A percentile compares a stretch with the other conserved stretches of the same genome.
These are phyloP conservation scores for Diarsia rubi DNA, from an alignment of 2,888 invertebrate species.

Conservation along the genomic window DNA sequence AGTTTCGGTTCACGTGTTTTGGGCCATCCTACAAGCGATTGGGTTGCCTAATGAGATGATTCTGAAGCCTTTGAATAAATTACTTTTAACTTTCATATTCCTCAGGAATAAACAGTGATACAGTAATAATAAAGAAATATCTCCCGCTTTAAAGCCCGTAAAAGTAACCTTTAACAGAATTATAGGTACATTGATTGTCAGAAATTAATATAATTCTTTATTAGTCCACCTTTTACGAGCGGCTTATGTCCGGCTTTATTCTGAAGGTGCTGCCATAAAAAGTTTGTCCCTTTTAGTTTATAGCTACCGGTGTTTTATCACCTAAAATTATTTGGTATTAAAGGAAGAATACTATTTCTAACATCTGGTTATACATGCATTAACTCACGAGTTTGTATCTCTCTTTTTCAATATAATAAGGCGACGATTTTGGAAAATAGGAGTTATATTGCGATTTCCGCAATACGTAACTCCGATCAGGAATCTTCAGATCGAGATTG, in stretches of 20 bases:
- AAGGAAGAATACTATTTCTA: background rate
- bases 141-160: slow-evolving; percentile 22
- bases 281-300: slow-evolving; percentile 46
- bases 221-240: slow-evolving; percentile 43
- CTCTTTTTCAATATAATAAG: background rate
- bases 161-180: slow-evolving; percentile 32
- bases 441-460: background rate
- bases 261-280: slow-evolving; percentile 49
- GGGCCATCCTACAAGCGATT: too few relatives aligned
- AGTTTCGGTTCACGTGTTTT: too few relatives aligned
- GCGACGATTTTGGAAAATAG: background rate
- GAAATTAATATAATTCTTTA: slow-evolving; percentile 56
- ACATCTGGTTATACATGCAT: background rate
- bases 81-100: background rate
- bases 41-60: background rate
- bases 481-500: background rate
- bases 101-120: background rate
- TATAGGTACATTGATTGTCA: slow-evolving; percentile 27
- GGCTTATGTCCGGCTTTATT: slow-evolving; percentile 52
- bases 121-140: slow-evolving; percentile 24
- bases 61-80: background rate
- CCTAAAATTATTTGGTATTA: slow-evolving; percentile 8
- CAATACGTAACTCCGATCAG: too few relatives aligned
- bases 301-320: slow-evolving; percentile 55
- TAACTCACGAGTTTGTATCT: background rate